These are phyloP conservation scores for Sebastes aleutianus DNA, from an alignment of 2,797 vertebrate species.

Conservation along the genomic window DNA sequence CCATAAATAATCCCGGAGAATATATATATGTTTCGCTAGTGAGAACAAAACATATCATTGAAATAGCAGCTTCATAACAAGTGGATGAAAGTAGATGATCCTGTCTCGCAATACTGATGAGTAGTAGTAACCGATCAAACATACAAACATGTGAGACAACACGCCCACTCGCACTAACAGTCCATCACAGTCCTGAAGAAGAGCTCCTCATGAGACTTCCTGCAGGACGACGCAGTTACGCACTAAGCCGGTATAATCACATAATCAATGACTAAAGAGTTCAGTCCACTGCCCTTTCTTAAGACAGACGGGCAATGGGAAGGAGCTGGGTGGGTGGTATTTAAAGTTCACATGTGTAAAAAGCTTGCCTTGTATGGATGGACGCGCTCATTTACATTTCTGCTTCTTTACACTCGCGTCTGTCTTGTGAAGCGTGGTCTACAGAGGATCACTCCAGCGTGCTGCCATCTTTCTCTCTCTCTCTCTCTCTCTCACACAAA, in stretches of 20 bases:
- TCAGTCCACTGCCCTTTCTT: conserved; percentile 54
- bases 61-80: neutral
- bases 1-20: neutral
- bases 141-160: conserved; percentile 23
- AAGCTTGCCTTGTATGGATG: conserved; percentile 60
- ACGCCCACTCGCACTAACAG: conserved; percentile 33
- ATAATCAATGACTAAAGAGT: conserved; percentile 70
- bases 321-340: conserved; percentile 62
- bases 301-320: conserved; percentile 48
- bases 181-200: conserved; percentile 4
- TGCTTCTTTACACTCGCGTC: conserved; percentile 47
- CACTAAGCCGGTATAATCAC: conserved; percentile 50
- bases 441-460: conserved; percentile 37
- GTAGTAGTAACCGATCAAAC: neutral
- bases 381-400: conserved; percentile 69
- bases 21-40: neutral
- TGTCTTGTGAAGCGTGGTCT: conserved; percentile 48
- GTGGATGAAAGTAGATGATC: neutral
- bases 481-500: neutral
- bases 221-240: conserved; percentile 16
- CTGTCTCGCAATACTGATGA: neutral
- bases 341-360: conserved; percentile 67
- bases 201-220: conserved; percentile 35
- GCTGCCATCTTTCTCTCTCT: conserved; percentile 37
- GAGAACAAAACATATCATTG: neutral